Base-by-base conservation (phyloP, 2,797 vertebrate species). In the Paguma larvata region DNA sequence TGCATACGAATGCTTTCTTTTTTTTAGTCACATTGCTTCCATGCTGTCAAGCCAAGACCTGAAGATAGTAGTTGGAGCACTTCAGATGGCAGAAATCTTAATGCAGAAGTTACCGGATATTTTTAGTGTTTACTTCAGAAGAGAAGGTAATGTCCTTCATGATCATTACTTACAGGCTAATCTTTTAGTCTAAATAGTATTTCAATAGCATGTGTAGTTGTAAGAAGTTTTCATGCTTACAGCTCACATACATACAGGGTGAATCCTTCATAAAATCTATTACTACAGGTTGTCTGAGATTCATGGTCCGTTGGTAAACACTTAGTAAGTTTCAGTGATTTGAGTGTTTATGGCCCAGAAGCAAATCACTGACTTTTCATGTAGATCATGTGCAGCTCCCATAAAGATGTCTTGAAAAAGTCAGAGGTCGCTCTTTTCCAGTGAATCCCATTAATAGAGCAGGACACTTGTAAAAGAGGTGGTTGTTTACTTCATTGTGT, bases 31-130 rank as follows among this genome's bases (percentile, higher is more conserved):
- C 98, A 99, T 99, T 98, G 99, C 99, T 98, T 99, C 99, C 97
- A 99, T 99, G 99, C 99, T 99, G 84, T 99, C 99, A 73, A 99
- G 99, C 98, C 99, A 99, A 99, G 99, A 99, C 98, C 99, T 99
- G 98, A 99, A 99, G 99, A 99, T 99, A 99, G 99, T 99, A 97
- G 99, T 99, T 85, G 99, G 99, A 98, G 99, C 99, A 97, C 99
- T 99, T 98, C 99, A 99, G 98, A 99, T 99, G 99, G 99, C 99
- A 94, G 99, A 99, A 98, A 99, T 99, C 94, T 99, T 99, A 98
- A 99, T 99, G 99, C 99, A 99, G 98, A 99, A 99, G 98, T 99
- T 99, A 96, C 99, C 99, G 87, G 99, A 99, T 98, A 99, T 99
- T 97, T 99, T 99, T 98, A 99, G 99, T 98, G 99, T 99, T 98